A percentile compares a stretch with the other conserved stretches of the same genome.
Conservation (phyloP, 2,797 vertebrate species). For the Artibeus jamaicensis region DNA sequence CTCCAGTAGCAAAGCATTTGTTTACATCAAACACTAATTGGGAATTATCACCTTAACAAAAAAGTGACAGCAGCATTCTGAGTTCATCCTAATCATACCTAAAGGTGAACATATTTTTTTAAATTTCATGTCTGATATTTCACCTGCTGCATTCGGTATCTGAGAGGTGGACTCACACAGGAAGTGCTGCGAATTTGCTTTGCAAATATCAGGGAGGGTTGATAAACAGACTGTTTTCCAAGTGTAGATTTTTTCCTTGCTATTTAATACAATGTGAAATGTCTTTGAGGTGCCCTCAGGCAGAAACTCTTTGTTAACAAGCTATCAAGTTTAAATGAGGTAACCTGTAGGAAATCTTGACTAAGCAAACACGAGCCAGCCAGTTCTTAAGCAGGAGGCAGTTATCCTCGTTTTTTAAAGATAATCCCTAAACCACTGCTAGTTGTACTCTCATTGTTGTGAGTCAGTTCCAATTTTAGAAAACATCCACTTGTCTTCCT, state of each 20-base stretch:
- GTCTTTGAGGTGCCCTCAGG: conserved; percentile 33
- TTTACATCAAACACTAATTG: not conserved
- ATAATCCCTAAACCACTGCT: not conserved
- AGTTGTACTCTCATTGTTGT: not conserved
- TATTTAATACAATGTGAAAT: conserved; percentile 42
- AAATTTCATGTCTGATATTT: not conserved
- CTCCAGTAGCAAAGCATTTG: not conserved
- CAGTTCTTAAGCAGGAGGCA: not conserved
- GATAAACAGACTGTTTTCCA: conserved; percentile 38
- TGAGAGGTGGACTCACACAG: not conserved
- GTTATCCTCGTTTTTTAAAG: conserved; percentile 9
- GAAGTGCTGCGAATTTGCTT: not conserved
- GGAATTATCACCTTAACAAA: conserved; percentile 12
- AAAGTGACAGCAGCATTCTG: not conserved
- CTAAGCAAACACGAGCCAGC: not conserved
- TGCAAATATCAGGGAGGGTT: conserved; percentile 11
- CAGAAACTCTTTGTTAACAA: conserved; percentile 52
- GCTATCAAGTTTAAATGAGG: conserved; percentile 46
- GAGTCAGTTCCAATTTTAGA: conserved; percentile 58
- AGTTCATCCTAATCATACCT: conserved; percentile 19
- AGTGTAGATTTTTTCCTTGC: not conserved
- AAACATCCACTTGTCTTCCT: conserved; percentile 23
- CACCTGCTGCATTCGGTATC: not conserved
- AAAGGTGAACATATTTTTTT: not conserved
- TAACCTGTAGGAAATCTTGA: conserved; percentile 42